Evolutionary conservation across 2,888 invertebrate genomes (phyloP), one percentile per base, ranked within the genome.

Genomic region (Zonitis immaculata): DNA sequence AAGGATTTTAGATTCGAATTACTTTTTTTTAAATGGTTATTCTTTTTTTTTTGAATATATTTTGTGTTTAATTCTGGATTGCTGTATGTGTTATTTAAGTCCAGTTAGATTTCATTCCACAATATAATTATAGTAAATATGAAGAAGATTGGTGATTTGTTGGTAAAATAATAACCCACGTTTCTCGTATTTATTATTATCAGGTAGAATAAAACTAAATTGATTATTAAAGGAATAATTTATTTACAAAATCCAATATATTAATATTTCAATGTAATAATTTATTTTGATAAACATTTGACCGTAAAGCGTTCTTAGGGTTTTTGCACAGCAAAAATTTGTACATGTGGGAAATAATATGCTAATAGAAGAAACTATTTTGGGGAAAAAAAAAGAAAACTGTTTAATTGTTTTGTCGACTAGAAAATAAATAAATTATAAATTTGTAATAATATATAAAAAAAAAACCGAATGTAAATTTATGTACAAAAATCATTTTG

Each of bases 1-100:
- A 93, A 75, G 91, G 92, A 53, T 93, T 92, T 81, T 93, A 86
- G 78, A 68, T 69, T 57, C 39, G 32, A 35, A 44, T 35, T 44
- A 30, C 48, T 52, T 47, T 43, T 30, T n/a, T n/a, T n/a, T n/a
- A n/a, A n/a, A 28, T 56, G 44, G 26, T 52, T 56, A 32, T 7
- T 51, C 5, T 49, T 27, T 16, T n/a, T 42, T 26, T 5, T 27
- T n/a, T 25, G 26, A 44, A 11, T 28, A 28, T 44, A 44, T 44
- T 12, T 45, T 27, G 14, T 45, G 45, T 27, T 44, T 9, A 25
- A 44, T 6, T 45, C 14, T 12, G 16, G 11, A 28, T 22, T 20
- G 1, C 12, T n/a, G 20, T 45, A 28, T 45, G 28, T 45, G n/a
- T 45, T 45, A 16, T 39, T 39, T 39, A 39, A 18, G 20, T 20